Conservation (phyloP, 1,140 invertebrate genomes). For the Uloborus diversus region DNA sequence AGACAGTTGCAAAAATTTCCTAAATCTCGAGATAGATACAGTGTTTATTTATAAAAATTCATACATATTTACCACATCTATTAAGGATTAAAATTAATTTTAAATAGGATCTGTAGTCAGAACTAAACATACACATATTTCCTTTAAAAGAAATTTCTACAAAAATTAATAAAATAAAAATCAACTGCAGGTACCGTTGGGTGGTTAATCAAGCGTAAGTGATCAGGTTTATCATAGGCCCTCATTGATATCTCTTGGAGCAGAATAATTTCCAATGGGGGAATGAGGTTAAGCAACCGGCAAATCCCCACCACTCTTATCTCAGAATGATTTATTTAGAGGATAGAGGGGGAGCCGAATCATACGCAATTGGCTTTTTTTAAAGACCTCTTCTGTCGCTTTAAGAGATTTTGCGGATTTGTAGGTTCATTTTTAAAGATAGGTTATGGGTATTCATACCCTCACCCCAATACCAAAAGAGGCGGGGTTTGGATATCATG, state of each 20-base stretch:
- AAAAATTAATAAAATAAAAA: too few species aligned
- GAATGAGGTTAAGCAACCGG: conserved; percentile 19
- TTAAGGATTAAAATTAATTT: too few species aligned
- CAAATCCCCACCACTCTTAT: conserved; percentile 45
- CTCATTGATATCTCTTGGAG: conserved; percentile 15
- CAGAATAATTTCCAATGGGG: conserved; percentile 49
- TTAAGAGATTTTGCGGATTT: conserved; percentile 52
- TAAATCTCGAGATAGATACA: too few species aligned
- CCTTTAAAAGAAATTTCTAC: too few species aligned
- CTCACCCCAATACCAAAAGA: too few species aligned
- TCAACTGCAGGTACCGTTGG: not conserved
- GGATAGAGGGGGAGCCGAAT: conserved; percentile 21
- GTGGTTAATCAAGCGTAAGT: conserved; percentile 42
- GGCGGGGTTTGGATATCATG: not conserved
- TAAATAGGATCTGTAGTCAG: too few species aligned
- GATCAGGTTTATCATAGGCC: conserved; percentile 20
- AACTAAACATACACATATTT: too few species aligned
- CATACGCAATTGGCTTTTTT: conserved; percentile 52
- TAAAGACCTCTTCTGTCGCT: conserved; percentile 53
- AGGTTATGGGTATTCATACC: too few species aligned
- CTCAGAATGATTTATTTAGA: conserved; percentile 50
- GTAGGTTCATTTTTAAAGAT: conserved; percentile 44
- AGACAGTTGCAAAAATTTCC: too few species aligned
- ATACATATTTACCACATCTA: too few species aligned
- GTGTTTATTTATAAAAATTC: too few species aligned